A percentile compares a stretch with the other conserved stretches of the same genome.
Evolutionary conservation across 2,113 vertebrate genomes (phyloP).

Genomic region (Sylvilagus bachmani): DNA sequence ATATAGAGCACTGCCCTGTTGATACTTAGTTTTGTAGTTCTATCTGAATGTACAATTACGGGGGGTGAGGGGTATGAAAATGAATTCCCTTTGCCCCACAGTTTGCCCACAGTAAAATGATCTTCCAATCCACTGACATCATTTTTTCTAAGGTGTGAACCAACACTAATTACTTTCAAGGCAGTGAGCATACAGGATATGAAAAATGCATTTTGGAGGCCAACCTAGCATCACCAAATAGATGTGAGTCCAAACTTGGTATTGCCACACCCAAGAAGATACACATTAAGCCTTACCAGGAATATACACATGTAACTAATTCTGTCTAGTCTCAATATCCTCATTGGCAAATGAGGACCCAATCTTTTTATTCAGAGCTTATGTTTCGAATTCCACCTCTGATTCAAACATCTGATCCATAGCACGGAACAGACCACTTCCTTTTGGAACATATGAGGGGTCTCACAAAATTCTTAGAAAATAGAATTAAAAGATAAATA

Average conservation of each 20-base stretch:
- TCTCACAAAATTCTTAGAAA: no score
- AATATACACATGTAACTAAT: neutral
- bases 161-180: constrained; percentile 40
- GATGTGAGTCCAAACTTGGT: neutral
- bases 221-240: neutral
- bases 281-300: neutral
- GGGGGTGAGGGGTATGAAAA: neutral
- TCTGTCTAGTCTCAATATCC: neutral
- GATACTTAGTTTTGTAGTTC: constrained; percentile 12
- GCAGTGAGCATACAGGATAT: neutral
- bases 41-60: neutral
- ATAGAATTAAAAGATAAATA: no score
- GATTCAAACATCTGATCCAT: neutral
- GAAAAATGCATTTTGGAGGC: neutral
- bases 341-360: neutral
- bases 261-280: neutral
- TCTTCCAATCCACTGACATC: neutral
- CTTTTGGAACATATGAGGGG: neutral
- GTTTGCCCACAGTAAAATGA: neutral
- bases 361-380: neutral
- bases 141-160: constrained; percentile 20
- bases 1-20: neutral
- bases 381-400: neutral
- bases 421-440: neutral
- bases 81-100: neutral